Conservation (phyloP, 2,113 vertebrate species). For the Chionis minor region DNA sequence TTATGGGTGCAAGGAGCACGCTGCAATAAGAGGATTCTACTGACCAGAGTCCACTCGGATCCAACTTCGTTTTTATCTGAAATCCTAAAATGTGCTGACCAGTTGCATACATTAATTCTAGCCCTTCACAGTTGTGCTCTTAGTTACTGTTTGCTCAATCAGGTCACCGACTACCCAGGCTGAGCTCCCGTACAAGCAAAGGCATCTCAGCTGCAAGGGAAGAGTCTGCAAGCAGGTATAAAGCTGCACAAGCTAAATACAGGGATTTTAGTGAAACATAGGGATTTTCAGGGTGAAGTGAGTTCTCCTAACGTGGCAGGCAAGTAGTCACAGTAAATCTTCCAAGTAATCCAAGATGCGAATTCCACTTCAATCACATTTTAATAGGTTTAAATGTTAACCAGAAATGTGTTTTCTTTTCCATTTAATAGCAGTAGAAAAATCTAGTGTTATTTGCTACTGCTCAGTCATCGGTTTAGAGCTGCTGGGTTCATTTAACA, state of each 20-base stretch:
- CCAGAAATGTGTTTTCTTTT: background rate
- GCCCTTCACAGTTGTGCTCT: background rate
- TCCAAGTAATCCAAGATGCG: background rate
- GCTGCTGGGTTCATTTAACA: background rate
- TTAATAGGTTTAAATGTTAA: background rate
- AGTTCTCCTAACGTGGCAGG: background rate
- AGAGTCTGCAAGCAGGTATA: rapidly evolving
- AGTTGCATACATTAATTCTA: background rate
- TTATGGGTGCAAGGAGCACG: rapidly evolving
- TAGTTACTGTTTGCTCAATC: rapidly evolving
- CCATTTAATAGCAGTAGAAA: background rate
- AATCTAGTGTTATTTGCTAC: background rate
- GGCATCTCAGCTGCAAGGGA: background rate
- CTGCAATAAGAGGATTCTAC: background rate
- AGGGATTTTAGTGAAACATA: rapidly evolving
- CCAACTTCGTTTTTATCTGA: background rate
- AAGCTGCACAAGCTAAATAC: background rate
- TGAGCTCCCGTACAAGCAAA: background rate
- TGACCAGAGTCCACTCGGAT: background rate
- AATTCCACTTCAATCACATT: background rate
- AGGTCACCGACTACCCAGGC: background rate
- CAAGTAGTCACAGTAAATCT: background rate
- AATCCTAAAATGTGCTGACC: background rate
- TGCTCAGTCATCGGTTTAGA: background rate
- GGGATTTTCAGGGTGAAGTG: background rate